Conservation (phyloP, 2,888 invertebrate species). For the Oscheius sp. region DNA sequence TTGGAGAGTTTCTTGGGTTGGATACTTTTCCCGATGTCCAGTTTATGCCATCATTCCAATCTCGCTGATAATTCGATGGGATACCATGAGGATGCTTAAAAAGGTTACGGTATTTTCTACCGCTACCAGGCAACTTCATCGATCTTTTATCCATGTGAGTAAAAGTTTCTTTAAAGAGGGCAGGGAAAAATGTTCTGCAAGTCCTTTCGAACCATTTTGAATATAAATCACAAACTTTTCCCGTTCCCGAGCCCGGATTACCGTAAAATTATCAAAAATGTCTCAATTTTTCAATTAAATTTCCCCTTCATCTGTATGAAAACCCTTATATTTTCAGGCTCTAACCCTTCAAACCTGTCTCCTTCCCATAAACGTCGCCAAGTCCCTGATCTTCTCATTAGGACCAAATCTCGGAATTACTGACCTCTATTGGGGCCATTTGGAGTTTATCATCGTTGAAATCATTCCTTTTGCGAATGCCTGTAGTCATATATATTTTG, state of each 20-base stretch:
- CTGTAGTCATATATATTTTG: not conserved
- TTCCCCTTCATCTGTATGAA: too few relatives aligned
- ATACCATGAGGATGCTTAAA: not conserved
- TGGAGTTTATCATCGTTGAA: not conserved
- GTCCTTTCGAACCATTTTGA: too few relatives aligned
- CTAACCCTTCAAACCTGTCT: not conserved
- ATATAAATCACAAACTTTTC: too few relatives aligned
- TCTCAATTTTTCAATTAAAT: too few relatives aligned
- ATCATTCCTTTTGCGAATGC: not conserved
- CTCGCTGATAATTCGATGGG: not conserved
- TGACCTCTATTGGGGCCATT: conserved; percentile 3
- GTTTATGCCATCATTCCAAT: not conserved
- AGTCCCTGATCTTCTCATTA: not conserved
- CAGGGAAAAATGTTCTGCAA: too few relatives aligned
- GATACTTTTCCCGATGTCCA: not conserved
- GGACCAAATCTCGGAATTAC: not conserved
- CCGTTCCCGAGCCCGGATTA: too few relatives aligned
- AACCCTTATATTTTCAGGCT: not conserved
- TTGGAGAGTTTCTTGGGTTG: not conserved
- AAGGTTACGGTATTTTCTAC: not conserved
- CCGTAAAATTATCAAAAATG: conserved; percentile 2
- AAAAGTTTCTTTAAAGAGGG: not conserved
- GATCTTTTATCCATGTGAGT: not conserved
- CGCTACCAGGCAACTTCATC: not conserved
- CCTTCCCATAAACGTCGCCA: not conserved